Percentiles rank a stretch among this genome's conserved stretches.
These are phyloP conservation scores for Xylocopa sonorina DNA, from an alignment of 1,140 invertebrate species.

Conservation along the genomic window DNA sequence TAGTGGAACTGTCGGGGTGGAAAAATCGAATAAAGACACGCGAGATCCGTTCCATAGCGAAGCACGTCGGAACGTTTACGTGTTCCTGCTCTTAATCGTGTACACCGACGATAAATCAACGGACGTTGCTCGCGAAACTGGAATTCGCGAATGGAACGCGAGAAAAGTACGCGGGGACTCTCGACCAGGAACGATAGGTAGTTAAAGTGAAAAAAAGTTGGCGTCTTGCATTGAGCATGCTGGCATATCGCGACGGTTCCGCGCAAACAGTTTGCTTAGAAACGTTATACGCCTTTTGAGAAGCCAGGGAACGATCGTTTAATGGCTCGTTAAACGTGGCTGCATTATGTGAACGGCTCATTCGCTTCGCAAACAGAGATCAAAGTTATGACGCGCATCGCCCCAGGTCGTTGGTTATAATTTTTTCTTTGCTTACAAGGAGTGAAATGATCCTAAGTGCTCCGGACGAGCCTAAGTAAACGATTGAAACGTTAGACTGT, in stretches of 20 bases:
- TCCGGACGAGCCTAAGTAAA: constrained; percentile 39
- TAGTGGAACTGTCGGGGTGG: constrained; percentile 19
- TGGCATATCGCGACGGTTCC: neutral
- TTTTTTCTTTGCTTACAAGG: constrained; percentile 45
- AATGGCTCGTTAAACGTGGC: constrained; percentile 63
- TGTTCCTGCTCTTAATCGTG: neutral
- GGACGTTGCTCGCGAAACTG: neutral
- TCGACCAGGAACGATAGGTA: neutral
- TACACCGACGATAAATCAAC: neutral
- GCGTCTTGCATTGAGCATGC: neutral
- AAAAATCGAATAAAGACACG: constrained; percentile 44
- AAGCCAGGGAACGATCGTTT: constrained; percentile 49
- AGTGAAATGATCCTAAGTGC: constrained; percentile 24
- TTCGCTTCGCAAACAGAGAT: constrained; percentile 50
- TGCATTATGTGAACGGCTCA: constrained; percentile 31
- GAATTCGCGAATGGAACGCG: neutral
- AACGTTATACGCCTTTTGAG: constrained; percentile 5
- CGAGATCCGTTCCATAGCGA: constrained; percentile 4
- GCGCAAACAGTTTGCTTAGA: neutral
- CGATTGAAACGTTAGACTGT: neutral
- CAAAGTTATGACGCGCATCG: constrained; percentile 54
- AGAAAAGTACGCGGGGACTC: too few relatives aligned
- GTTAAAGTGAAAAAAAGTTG: neutral
- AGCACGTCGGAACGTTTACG: neutral
- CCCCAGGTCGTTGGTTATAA: constrained; percentile 51